These are phyloP conservation scores for Sthenelais limicola DNA, from an alignment of 2,888 invertebrate genomes.

Conservation along the genomic window DNA sequence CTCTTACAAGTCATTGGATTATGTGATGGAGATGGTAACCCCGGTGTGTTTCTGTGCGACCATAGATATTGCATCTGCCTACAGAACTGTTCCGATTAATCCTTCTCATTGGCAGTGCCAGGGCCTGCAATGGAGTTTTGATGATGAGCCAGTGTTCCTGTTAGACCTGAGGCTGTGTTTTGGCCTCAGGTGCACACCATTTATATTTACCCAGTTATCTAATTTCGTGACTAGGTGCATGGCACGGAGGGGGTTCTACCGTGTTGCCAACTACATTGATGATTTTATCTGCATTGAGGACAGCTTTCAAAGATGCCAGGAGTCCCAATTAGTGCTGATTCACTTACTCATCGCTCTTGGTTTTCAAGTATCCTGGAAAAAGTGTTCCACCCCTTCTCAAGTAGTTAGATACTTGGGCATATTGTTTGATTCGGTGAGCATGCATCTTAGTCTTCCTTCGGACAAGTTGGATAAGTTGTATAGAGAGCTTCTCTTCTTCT, in stretches of 20 bases:
- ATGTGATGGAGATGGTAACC: no score
- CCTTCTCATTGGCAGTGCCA: not conserved
- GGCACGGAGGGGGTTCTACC: not conserved
- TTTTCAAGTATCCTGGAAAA: not conserved
- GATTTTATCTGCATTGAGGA: not conserved
- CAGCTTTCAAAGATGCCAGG: not conserved
- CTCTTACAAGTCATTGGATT: no score
- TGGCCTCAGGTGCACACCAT: not conserved
- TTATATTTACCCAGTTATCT: not conserved
- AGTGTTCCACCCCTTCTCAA: not conserved
- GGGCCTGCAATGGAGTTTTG: not conserved
- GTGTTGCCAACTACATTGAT: not conserved
- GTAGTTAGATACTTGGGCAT: not conserved
- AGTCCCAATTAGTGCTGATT: not conserved
- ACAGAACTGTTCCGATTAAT: not conserved
- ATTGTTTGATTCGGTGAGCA: not conserved
- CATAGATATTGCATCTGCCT: not conserved
- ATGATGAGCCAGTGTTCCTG: not conserved
- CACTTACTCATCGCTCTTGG: not conserved
- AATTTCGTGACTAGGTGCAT: not conserved
- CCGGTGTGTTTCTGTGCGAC: no score
- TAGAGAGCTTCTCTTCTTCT: not conserved
- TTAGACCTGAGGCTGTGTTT: not conserved
- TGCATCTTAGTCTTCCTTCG: not conserved
- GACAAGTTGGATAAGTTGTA: not conserved